These are phyloP conservation scores for Pseudoips prasinana DNA, from an alignment of 2,888 invertebrate species.

Conservation along the genomic window DNA sequence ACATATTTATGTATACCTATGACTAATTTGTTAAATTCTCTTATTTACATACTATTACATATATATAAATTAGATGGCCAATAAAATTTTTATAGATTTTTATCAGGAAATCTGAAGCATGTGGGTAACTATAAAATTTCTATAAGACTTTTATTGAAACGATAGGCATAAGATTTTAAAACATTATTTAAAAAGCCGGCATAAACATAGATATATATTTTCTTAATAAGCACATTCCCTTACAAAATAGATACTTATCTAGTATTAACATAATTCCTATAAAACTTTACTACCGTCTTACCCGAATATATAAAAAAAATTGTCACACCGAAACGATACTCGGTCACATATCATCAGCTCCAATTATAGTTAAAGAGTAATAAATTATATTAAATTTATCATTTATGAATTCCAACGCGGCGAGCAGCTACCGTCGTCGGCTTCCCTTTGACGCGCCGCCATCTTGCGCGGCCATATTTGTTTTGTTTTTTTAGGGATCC, in stretches of 20 bases:
- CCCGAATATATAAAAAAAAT: slow-evolving; percentile 12
- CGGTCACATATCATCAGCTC: slow-evolving; percentile 46
- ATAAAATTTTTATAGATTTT: too few species aligned
- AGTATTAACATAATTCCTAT: slow-evolving; percentile 30
- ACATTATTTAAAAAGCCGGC: slow-evolving; percentile 8
- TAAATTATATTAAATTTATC: slow-evolving; percentile 80
- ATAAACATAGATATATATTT: slow-evolving; percentile 13
- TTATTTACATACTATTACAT: too few species aligned
- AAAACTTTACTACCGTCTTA: slow-evolving; percentile 31
- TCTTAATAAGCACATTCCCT: slow-evolving; percentile 23
- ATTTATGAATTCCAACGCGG: slow-evolving; percentile 74
- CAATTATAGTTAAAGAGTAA: slow-evolving; percentile 50
- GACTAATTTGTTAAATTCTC: too few species aligned
- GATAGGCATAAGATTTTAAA: slow-evolving; percentile 12
- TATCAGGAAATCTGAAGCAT: slow-evolving; percentile 4
- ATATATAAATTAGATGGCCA: too few species aligned
- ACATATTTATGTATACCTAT: too few species aligned
- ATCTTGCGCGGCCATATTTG: slow-evolving; percentile 70
- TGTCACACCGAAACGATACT: slow-evolving; percentile 47
- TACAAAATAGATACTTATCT: slow-evolving; percentile 27
- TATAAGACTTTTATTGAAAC: slow-evolving; percentile 4
- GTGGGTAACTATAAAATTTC: slow-evolving; percentile 13
- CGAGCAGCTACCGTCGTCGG: slow-evolving; percentile 74
- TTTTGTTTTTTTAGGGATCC: slow-evolving; percentile 61
- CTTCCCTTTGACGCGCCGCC: slow-evolving; percentile 69